Evolutionary conservation across 2,888 invertebrate genomes (phyloP), one percentile per base, ranked within the genome.

Genomic region (Seladonia tumulorum): DNA sequence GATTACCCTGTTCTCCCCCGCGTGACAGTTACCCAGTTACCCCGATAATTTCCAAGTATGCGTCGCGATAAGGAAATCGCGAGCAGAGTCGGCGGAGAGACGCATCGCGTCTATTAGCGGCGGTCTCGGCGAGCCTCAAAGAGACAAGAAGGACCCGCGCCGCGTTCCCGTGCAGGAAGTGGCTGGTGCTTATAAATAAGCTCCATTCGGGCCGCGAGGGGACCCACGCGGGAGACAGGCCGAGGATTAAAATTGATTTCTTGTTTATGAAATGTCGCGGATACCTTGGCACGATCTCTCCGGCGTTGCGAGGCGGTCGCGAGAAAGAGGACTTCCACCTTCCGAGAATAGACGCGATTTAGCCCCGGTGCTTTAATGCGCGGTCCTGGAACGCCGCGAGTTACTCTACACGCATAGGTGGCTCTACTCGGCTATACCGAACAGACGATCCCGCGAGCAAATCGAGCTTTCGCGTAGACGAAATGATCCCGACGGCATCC

Each of bases 161-260:
- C n/a, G n/a, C 70, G 63, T 35, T 18, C 68, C 14, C 71, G 81
- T 83, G 75, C 88, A 91, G 90, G 89, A 91, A 92, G 90, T 89
- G 89, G 87, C 81, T 79, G 83, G 63, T 68, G 88, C 86, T 93
- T 94, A 93, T 93, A 94, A 93, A 94, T 94, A 94, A 92, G 91
- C 92, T 86, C 86, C 88, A 91, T 89, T 90, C 86, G 86, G 86
- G 76, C 42, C 49, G 66, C 18, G 73, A 74, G 70, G 80, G 63
- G 29, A 14, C 14, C 25, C 25, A 60, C 25, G n/a, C n/a, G n/a
- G n/a, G n/a, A 60, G 49, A 76, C 47, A 68, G 60, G n/a, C 81
- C 82, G 79, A 63, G 88, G 92, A 93, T 93, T 92, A 93, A 94
- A 94, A 94, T 93, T 94, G 93, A 94, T 94, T 93, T 93, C 89